A percentile compares a stretch with the other conserved stretches of the same genome.
These are phyloP conservation scores for Asbolus verrucosus DNA, from an alignment of 1,140 invertebrate species.

Conservation along the genomic window DNA sequence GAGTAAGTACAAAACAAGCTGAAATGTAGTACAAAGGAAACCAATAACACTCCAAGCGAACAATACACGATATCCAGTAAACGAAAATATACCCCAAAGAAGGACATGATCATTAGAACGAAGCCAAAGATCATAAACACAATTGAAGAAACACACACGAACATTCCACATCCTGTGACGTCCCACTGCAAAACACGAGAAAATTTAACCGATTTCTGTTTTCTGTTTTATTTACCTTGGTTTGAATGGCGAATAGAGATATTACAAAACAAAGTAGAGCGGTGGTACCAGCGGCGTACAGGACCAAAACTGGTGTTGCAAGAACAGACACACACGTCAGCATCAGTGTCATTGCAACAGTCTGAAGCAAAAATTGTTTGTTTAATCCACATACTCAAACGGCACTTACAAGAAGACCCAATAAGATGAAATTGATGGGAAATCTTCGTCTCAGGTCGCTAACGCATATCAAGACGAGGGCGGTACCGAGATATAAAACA, in stretches of 20 bases:
- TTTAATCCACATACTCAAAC: no score
- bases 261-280: conserved; percentile 47
- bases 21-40: conserved; percentile 30
- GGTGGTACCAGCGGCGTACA: conserved; percentile 49
- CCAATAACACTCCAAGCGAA: conserved; percentile 36
- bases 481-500: conserved; percentile 40
- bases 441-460: conserved; percentile 43
- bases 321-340: conserved; percentile 18
- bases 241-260: conserved; percentile 53
- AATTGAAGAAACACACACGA: conserved; percentile 45
- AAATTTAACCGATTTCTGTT: neutral
- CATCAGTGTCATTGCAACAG: conserved; percentile 50
- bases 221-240: conserved; percentile 33
- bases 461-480: no score
- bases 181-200: conserved; percentile 48
- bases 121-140: conserved; percentile 51
- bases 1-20: conserved; percentile 4
- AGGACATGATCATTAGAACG: conserved; percentile 47
- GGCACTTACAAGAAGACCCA: conserved; percentile 49
- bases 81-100: conserved; percentile 35
- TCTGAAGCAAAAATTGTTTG: conserved; percentile 47
- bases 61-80: conserved; percentile 39
- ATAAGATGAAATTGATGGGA: conserved; percentile 55
- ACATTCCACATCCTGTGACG: conserved; percentile 53
- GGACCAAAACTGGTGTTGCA: neutral